Evolutionary conservation across 2,888 invertebrate species (phyloP).

Genomic region (Macrophya annulata): DNA sequence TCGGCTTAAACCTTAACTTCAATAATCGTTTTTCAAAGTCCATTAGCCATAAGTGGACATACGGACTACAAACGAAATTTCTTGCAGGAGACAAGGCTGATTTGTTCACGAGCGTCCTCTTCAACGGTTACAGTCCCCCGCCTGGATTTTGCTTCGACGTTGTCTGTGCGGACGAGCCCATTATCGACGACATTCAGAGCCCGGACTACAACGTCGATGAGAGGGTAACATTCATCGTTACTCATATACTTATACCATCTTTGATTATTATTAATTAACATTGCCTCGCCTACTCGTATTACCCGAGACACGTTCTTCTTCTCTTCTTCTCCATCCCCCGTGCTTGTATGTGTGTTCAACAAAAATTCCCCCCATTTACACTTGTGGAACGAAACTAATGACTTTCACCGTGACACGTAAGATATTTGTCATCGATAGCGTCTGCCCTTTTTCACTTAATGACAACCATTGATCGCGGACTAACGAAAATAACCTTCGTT

Average conservation of each 20-base stretch:
- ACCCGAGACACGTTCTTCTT: background rate
- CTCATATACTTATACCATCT: background rate
- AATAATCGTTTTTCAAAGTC: background rate
- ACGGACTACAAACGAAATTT: conserved; percentile 64
- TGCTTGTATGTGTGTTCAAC: background rate
- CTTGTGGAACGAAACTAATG: background rate
- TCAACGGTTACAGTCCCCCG: conserved; percentile 92
- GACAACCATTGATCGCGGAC: background rate
- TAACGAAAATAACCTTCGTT: conserved; percentile 42
- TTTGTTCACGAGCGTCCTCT: conserved; percentile 92
- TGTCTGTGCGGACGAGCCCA: conserved; percentile 91
- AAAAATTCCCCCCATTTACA: background rate
- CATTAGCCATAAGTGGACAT: conserved; percentile 53
- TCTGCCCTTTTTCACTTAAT: background rate
- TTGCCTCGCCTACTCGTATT: background rate
- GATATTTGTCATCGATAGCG: background rate
- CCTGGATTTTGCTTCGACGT: conserved; percentile 96
- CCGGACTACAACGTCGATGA: conserved; percentile 91
- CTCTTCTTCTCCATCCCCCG: background rate
- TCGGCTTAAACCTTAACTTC: background rate
- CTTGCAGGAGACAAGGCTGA: conserved; percentile 83
- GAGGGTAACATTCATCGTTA: conserved; percentile 81
- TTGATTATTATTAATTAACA: conserved; percentile 5
- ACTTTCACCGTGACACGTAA: background rate
- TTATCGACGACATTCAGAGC: conserved; percentile 91